These are phyloP conservation scores for Dipus sagitta DNA, from an alignment of 2,797 vertebrate species.

Conservation along the genomic window DNA sequence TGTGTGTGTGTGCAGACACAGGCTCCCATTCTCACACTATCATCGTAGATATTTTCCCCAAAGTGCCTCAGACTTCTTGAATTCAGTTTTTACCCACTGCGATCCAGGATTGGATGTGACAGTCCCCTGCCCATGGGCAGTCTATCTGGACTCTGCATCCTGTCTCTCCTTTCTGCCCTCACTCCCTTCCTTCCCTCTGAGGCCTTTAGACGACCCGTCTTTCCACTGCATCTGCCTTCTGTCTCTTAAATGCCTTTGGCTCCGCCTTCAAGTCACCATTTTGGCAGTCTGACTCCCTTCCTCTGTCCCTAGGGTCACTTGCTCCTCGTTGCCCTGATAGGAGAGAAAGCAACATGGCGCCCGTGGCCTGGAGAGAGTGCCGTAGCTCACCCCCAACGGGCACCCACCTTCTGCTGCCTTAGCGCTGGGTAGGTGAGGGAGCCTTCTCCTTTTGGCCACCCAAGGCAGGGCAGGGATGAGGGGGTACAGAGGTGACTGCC, in stretches of 20 bases:
- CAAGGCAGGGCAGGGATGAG: neutral
- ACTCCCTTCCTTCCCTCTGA: neutral
- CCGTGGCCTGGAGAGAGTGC: neutral
- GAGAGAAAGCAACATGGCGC: neutral
- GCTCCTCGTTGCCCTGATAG: neutral
- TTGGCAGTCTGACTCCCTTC: neutral
- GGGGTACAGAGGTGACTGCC: too few relatives aligned
- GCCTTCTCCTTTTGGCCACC: neutral
- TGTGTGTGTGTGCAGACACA: neutral
- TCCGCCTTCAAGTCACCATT: neutral
- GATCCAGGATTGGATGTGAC: conserved; percentile 69
- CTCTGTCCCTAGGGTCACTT: neutral
- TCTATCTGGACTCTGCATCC: neutral
- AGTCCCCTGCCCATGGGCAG: neutral
- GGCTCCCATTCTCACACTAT: neutral
- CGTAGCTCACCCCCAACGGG: neutral
- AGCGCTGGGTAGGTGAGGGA: neutral
- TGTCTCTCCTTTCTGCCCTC: neutral
- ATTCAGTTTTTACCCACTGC: conserved; percentile 65
- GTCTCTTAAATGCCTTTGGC: neutral
- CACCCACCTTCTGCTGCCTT: neutral
- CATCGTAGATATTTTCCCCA: conserved; percentile 52
- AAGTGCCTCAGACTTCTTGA: neutral
- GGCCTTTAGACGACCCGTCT: neutral
- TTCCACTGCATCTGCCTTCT: neutral